Conservation (phyloP, 2,797 vertebrate genomes). For the Emydoidea blandingii region DNA sequence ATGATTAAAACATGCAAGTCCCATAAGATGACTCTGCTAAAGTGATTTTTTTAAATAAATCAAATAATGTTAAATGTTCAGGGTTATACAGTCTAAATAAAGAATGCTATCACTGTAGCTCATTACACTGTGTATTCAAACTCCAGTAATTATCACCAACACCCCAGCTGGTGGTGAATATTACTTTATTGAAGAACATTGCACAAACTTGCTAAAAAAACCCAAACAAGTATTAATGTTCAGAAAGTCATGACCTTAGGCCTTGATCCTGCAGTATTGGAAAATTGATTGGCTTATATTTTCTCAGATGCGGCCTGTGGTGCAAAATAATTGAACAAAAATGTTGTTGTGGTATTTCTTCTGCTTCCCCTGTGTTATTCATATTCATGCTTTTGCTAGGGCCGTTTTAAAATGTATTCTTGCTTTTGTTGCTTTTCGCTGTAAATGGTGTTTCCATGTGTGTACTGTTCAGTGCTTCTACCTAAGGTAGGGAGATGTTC, state of each 20-base stretch:
- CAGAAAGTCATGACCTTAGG: background rate
- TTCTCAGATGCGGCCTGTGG: background rate
- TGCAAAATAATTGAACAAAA: background rate
- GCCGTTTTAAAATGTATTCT: background rate
- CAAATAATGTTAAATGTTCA: slow-evolving; percentile 55
- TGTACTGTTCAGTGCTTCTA: no score
- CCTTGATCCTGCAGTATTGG: accelerated
- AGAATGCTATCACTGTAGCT: slow-evolving; percentile 5
- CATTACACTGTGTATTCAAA: slow-evolving; percentile 29
- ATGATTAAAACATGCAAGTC: slow-evolving; percentile 68
- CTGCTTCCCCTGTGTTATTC: background rate
- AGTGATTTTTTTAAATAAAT: slow-evolving; percentile 11
- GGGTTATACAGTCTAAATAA: slow-evolving; percentile 30
- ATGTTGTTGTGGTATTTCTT: background rate
- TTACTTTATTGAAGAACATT: background rate
- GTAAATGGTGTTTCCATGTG: background rate
- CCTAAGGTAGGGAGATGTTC: background rate
- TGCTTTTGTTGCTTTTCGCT: background rate
- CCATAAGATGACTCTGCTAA: slow-evolving; percentile 59
- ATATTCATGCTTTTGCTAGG: background rate
- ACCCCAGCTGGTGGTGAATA: background rate
- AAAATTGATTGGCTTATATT: background rate
- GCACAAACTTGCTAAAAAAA: background rate
- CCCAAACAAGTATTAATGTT: background rate
- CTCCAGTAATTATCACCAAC: background rate